A percentile compares a stretch with the other conserved stretches of the same genome.
These are phyloP conservation scores for Drosophila pegasa DNA, from an alignment of 2,888 invertebrate genomes.

Conservation along the genomic window DNA sequence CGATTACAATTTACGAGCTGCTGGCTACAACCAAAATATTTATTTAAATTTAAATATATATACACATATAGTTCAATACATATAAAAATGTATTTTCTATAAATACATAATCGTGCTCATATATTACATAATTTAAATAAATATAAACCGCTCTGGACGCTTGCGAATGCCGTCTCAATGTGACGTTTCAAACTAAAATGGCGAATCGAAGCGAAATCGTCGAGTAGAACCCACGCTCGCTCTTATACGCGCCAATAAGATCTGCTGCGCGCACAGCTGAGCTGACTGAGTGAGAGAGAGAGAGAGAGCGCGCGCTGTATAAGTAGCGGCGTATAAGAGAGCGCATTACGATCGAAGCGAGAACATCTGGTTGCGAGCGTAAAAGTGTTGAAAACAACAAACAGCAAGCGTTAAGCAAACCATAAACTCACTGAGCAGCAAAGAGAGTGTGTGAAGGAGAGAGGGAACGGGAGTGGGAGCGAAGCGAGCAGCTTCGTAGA, in stretches of 20 bases:
- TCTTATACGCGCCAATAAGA: slow-evolving; percentile 72
- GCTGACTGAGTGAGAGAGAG: slow-evolving; percentile 2
- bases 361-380: slow-evolving; percentile 49
- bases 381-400: slow-evolving; percentile 53
- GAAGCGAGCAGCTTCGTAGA: background rate
- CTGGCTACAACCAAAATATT: too few species aligned
- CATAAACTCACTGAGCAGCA: slow-evolving; percentile 62
- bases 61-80: slow-evolving; percentile 25
- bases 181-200: slow-evolving; percentile 67
- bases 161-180: slow-evolving; percentile 25
- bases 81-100: background rate
- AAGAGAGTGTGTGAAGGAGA: slow-evolving; percentile 15
- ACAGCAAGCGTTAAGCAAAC: slow-evolving; percentile 52
- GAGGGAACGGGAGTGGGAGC: slow-evolving; percentile 1
- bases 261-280: slow-evolving; percentile 59
- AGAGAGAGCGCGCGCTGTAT: slow-evolving; percentile 10
- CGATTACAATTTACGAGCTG: slow-evolving; percentile 36
- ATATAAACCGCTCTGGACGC: slow-evolving; percentile 29
- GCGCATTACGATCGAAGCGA: slow-evolving; percentile 35
- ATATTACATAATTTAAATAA: slow-evolving; percentile 32
- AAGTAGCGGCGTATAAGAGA: slow-evolving; percentile 43
- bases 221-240: slow-evolving; percentile 37
- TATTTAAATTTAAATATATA: slow-evolving; percentile 19
- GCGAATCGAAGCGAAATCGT: slow-evolving; percentile 63
- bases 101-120: background rate